Percentiles rank a stretch among this genome's conserved stretches.
Evolutionary conservation across 2,113 vertebrate genomes (phyloP).

Genomic region (Phaethornis superciliosus): DNA sequence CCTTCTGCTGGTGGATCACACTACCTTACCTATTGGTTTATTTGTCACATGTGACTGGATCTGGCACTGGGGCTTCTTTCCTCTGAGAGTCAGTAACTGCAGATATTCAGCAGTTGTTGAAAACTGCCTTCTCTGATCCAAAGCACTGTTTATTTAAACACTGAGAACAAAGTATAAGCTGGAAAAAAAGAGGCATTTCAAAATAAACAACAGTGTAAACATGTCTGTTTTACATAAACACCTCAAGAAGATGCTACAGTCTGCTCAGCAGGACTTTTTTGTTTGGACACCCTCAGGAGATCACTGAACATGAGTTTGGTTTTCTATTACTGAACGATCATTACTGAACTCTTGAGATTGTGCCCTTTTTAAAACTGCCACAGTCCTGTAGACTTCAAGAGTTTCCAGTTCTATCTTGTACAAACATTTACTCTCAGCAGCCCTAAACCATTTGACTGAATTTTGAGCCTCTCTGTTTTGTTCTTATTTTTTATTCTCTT

Average conservation of each 20-base stretch:
- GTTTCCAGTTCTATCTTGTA: not conserved
- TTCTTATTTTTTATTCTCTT: not conserved
- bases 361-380: not conserved
- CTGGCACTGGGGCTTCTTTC: not conserved
- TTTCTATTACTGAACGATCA: conserved; percentile 11
- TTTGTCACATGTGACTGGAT: not conserved
- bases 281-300: conserved; percentile 13
- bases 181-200: conserved; percentile 19
- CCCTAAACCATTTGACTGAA: not conserved
- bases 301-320: not conserved
- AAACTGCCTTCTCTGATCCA: not conserved
- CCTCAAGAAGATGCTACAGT: not conserved
- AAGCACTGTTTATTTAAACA: conserved; percentile 24
- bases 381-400: not conserved
- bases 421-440: not conserved
- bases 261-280: conserved; percentile 13
- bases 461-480: not conserved
- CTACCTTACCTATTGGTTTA: not conserved
- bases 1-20: not conserved
- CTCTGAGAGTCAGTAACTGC: not conserved
- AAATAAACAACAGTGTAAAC: conserved; percentile 47
- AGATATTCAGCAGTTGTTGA: not conserved
- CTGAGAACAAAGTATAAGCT: not conserved
- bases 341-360: not conserved
- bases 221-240: conserved; percentile 43